These are phyloP conservation scores for Cnemophilus loriae DNA, from an alignment of 2,113 vertebrate species.

Conservation along the genomic window DNA sequence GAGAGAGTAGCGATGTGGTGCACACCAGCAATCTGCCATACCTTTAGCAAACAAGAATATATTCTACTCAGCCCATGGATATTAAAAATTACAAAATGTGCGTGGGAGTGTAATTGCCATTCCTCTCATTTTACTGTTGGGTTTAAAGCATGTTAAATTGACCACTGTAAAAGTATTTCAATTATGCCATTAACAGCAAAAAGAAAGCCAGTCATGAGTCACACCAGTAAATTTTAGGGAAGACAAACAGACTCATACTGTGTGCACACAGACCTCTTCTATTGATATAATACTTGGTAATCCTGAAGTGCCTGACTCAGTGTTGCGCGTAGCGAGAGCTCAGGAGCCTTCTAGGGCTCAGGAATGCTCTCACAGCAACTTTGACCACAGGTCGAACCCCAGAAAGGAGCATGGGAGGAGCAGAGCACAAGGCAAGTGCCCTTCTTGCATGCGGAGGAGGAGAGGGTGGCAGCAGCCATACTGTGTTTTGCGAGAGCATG, in stretches of 20 bases:
- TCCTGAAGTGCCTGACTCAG: neutral
- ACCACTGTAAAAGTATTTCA: slow-evolving; percentile 32
- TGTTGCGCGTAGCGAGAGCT: neutral
- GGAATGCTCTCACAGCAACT: neutral
- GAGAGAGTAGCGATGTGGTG: neutral
- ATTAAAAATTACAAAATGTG: neutral
- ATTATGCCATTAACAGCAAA: slow-evolving; percentile 10
- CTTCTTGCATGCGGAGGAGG: rapidly evolving
- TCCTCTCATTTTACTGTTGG: neutral
- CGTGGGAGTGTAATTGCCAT: slow-evolving; percentile 25
- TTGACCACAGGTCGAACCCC: rapidly evolving
- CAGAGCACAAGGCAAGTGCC: neutral
- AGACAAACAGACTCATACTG: slow-evolving; percentile 35
- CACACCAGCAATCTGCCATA: neutral
- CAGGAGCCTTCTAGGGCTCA: neutral
- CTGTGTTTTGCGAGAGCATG: neutral
- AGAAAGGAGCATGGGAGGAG: neutral
- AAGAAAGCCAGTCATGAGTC: slow-evolving; percentile 33
- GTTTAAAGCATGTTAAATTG: slow-evolving; percentile 28
- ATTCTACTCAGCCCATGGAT: neutral
- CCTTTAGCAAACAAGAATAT: neutral
- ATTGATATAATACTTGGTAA: slow-evolving; percentile 18
- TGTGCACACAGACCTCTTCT: slow-evolving; percentile 32
- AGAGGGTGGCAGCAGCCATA: neutral
- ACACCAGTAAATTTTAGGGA: slow-evolving; percentile 44